Evolutionary conservation across 2,113 vertebrate species (phyloP).

Genomic region (Perca schrenkii): DNA sequence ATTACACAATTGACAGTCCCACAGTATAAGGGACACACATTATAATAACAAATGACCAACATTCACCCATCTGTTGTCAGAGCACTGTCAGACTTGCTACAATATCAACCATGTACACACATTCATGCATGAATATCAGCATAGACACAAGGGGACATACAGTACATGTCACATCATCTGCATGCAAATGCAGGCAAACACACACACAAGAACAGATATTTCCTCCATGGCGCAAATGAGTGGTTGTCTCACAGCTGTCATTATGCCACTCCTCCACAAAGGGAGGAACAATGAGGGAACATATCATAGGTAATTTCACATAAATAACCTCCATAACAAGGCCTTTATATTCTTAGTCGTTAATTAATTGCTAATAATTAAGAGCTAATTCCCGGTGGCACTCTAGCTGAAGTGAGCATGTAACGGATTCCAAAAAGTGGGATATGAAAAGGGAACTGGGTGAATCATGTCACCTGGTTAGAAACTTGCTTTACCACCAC

Average conservation of each 20-base stretch:
- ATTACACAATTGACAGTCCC: slow-evolving; percentile 34
- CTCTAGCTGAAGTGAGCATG: slow-evolving; percentile 5
- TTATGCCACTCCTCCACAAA: slow-evolving; percentile 1
- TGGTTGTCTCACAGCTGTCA: slow-evolving; percentile 22
- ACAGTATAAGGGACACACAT: slow-evolving; percentile 21
- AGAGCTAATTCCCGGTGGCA: slow-evolving; percentile 1
- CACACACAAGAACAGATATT: neutral
- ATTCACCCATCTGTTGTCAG: slow-evolving; percentile 45
- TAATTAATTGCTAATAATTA: slow-evolving; percentile 51
- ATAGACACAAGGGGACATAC: slow-evolving; percentile 46
- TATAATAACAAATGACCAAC: slow-evolving; percentile 54
- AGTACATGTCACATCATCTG: slow-evolving; percentile 45
- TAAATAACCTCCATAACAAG: slow-evolving; percentile 24
- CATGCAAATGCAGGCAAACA: slow-evolving; percentile 43
- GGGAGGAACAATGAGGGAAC: slow-evolving; percentile 12
- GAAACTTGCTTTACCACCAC: slow-evolving; percentile 18
- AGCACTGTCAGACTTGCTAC: slow-evolving; percentile 36
- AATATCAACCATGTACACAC: slow-evolving; percentile 29
- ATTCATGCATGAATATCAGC: slow-evolving; percentile 44
- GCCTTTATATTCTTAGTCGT: slow-evolving; percentile 27
- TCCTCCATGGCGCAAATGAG: neutral
- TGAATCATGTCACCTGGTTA: slow-evolving; percentile 45
- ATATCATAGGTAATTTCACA: slow-evolving; percentile 35
- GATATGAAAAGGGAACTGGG: slow-evolving; percentile 24
- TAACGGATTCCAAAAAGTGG: slow-evolving; percentile 26